Evolutionary conservation across 2,888 invertebrate genomes (phyloP).

Genomic region (Chymomyza caudatula): DNA sequence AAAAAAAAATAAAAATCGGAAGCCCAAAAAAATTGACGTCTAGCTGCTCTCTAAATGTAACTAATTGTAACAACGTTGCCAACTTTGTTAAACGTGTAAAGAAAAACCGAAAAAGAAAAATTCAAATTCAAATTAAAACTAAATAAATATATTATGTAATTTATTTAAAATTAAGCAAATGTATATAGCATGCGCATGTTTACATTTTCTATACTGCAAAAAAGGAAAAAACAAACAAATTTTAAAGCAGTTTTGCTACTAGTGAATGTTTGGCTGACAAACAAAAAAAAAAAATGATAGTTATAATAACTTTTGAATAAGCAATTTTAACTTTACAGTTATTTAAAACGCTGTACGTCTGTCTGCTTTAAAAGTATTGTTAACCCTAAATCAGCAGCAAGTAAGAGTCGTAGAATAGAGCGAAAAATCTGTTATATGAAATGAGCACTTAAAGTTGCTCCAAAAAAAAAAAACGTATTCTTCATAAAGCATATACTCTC

Average conservation of each 20-base stretch:
- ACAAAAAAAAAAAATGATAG: conserved; percentile 1
- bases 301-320: conserved; percentile 32
- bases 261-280: conserved; percentile 41
- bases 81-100: conserved; percentile 47
- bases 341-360: not conserved
- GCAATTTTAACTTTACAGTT: conserved; percentile 1
- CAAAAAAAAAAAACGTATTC: too few species aligned
- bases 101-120: not conserved
- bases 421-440: too few species aligned
- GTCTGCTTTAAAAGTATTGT: not conserved
- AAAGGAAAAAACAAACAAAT: conserved; percentile 11
- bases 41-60: conserved; percentile 15
- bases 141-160: conserved; percentile 26
- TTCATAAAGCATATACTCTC: not conserved
- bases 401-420: not conserved
- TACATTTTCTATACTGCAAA: conserved; percentile 39
- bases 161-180: conserved; percentile 57
- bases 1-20: conserved; percentile 4
- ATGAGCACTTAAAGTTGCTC: too few species aligned
- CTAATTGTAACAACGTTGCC: conserved; percentile 57
- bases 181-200: conserved; percentile 48
- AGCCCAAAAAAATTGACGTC: not conserved
- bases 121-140: conserved; percentile 12
- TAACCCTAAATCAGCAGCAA: not conserved
- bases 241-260: conserved; percentile 40